A percentile compares a stretch with the other conserved stretches of the same genome.
Conservation (phyloP, 2,797 vertebrate species). For the Macrochelys suwanniensis region DNA sequence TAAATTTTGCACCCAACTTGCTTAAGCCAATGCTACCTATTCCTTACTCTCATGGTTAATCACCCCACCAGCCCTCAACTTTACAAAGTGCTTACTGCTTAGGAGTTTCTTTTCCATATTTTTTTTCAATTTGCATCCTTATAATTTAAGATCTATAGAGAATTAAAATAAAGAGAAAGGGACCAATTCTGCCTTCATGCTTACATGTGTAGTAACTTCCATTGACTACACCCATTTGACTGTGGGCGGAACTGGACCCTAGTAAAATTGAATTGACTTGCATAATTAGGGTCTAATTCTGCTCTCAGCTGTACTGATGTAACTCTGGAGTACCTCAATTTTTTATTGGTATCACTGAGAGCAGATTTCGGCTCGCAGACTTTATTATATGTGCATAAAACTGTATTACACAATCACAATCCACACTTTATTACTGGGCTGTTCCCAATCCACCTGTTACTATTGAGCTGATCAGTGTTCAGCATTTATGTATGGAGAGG, state of each 20-base stretch:
- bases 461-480: constrained; percentile 29
- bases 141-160: constrained; percentile 31
- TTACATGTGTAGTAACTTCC: not conserved
- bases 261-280: constrained; percentile 13
- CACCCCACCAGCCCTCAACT: constrained; percentile 27
- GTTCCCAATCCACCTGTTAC: constrained; percentile 12
- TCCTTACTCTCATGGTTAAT: constrained; percentile 7
- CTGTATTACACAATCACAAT: constrained; percentile 43
- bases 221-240: constrained; percentile 14
- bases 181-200: not conserved
- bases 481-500: constrained; percentile 33
- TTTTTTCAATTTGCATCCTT: not conserved
- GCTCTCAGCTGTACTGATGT: constrained; percentile 33
- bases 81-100: constrained; percentile 18
- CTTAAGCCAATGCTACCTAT: constrained; percentile 54
- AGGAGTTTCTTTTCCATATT: constrained; percentile 54
- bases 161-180: not conserved
- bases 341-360: constrained; percentile 58
- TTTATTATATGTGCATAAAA: constrained; percentile 52
- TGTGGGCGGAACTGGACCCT: constrained; percentile 11
- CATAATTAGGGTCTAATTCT: constrained; percentile 41
- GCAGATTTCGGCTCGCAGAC: constrained; percentile 53
- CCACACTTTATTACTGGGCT: constrained; percentile 37
- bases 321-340: constrained; percentile 28
- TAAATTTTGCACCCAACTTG: constrained; percentile 53